Evolutionary conservation across 2,888 invertebrate species (phyloP), one percentile per base, ranked within the genome.

Genomic region (Cylloceria caligata): DNA sequence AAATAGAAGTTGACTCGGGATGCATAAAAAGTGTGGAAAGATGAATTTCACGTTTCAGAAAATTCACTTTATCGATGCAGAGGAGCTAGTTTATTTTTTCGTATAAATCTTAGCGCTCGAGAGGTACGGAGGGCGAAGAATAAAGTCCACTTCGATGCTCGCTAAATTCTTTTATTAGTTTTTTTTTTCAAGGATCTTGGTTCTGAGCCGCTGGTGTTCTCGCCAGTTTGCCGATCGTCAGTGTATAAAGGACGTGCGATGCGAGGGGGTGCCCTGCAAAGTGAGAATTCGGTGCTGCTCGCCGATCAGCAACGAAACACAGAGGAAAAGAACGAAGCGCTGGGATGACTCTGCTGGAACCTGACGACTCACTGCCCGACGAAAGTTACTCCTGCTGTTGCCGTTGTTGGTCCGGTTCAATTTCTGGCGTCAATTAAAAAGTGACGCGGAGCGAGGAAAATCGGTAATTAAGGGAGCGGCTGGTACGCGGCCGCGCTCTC

Each of bases 391-490:
- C 72, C 42, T 71, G 68, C 45, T 62, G 47, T 24, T 62, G 39
- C 64, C 24, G 47, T 49, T 67, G 71, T 71, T 72, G 80, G 76
- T 84, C 87, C 83, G 88, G 88, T 91, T 90, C 90, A 90, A 92
- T 92, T 91, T 91, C 91, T 91, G 90, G 91, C 89, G 91, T 92
- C 91, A 91, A 91, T 92, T 91, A 91, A 91, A 92, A 92, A 91
- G 91, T 91, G 91, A 92, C 91, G 90, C 89, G 90, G 89, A 91
- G 89, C 92, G 90, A 91, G 90, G 89, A 90, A 91, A 91, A 92
- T 92, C 91, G 89, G 91, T 91, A 91, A 92, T 92, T 91, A 92
- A 91, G 90, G 90, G 88, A 89, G 87, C 88, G 84, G 84, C 74
- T 78, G 75, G 34, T 57, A 71, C 67, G 64, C 67, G 69, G 57